Evolutionary conservation across 1,140 invertebrate genomes (phyloP), one percentile per base, ranked within the genome.

Genomic region (Antheraea pernyi): DNA sequence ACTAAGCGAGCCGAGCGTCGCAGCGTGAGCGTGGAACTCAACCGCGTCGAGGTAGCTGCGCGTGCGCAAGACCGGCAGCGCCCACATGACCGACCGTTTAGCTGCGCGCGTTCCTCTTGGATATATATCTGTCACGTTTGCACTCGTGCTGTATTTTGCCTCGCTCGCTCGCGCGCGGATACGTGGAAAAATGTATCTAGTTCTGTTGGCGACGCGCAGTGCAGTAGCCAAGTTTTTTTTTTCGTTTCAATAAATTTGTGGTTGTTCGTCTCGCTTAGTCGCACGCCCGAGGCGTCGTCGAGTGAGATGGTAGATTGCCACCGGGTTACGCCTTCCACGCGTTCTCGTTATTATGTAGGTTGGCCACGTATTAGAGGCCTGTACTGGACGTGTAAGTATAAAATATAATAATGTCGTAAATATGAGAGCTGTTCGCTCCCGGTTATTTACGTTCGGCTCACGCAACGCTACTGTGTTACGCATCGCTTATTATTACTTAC

Each of bases 141-240:
- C 72, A 16, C 86, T 10, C 67, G 69, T 11, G n/a, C 8, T 13
- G 7, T 18, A 48, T 37, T 48, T n/a, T 48, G 13, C 13, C 5
- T 59, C 42, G 84, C 84, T 84, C 86, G 69, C 72, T 89, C 84
- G 60, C 75, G 72, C 86, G 75, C 77, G 72, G 71, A 79, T 82
- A 88, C 87, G 82, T 89, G 87, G 88, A 90, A 91, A 91, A 91
- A 89, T 89, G 89, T 91, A 89, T 91, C 89, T 91, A 91, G 88
- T 91, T 91, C 86, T 89, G 88, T 89, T 71, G 83, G 82, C 86
- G 85, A 89, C 85, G 89, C 89, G 89, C 80, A 89, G 86, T 88
- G 85, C 89, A 84, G 89, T 92, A 91, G 89, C 89, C 76, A 80
- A 79, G 71, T 60, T 91, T 86, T 91, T 91, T 91, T 90, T 88